These are phyloP conservation scores for Noctua janthina DNA, from an alignment of 2,888 invertebrate genomes.

Conservation along the genomic window DNA sequence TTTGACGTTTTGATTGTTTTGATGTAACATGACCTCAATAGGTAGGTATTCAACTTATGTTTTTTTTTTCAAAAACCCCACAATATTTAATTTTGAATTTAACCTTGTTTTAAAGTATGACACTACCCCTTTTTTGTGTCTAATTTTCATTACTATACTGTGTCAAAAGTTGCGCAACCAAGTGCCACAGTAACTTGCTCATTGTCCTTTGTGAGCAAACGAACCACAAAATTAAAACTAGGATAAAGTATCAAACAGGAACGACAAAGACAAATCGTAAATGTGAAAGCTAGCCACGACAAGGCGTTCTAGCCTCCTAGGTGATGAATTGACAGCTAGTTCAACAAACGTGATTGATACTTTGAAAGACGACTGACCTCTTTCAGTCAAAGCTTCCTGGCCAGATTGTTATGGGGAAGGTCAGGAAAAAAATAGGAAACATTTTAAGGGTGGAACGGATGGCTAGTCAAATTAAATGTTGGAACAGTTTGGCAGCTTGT, in stretches of 20 bases:
- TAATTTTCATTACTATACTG: no score
- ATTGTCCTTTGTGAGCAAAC: no score
- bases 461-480: background rate
- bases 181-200: no score
- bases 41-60: no score
- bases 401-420: background rate
- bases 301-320: background rate
- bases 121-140: no score
- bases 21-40: no score
- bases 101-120: no score
- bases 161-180: no score
- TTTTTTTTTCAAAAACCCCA: no score
- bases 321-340: conserved; percentile 18
- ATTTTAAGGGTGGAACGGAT: background rate
- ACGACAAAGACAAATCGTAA: conserved; percentile 11
- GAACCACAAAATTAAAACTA: background rate
- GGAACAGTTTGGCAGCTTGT: background rate
- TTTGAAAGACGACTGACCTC: conserved; percentile 3
- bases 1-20: no score
- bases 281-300: background rate
- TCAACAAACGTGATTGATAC: conserved; percentile 18
- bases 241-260: background rate
- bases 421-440: background rate
- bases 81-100: no score
- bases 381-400: background rate